These are phyloP conservation scores for Pogoniulus pusillus DNA, from an alignment of 2,797 vertebrate genomes.

Conservation along the genomic window DNA sequence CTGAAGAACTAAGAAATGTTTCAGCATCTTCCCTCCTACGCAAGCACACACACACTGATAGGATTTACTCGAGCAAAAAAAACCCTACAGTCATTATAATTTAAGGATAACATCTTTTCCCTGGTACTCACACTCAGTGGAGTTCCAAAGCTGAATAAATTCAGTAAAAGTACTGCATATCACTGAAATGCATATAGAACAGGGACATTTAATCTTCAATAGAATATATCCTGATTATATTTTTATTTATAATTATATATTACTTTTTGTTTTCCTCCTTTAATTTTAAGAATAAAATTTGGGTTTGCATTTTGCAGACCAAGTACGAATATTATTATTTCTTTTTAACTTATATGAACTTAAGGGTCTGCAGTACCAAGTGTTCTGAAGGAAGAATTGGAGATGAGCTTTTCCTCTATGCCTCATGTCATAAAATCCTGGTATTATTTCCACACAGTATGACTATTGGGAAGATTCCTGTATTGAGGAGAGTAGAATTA, in stretches of 20 bases:
- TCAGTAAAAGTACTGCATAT: neutral
- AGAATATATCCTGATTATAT: neutral
- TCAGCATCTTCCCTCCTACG: neutral
- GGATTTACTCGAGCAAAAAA: neutral
- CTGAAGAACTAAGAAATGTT: neutral
- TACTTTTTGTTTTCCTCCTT: neutral
- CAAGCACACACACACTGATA: accelerated
- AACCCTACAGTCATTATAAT: neutral
- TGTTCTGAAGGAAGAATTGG: neutral
- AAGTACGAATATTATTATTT: neutral
- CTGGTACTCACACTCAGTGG: neutral
- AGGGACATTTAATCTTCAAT: neutral
- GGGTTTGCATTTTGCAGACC: neutral
- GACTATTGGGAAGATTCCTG: neutral
- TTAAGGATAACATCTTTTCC: neutral
- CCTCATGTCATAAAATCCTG: neutral
- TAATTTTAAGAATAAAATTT: neutral
- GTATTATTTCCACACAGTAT: neutral
- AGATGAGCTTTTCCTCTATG: neutral
- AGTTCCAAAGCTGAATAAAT: neutral
- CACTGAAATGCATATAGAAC: neutral
- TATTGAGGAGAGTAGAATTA: neutral
- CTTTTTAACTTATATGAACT: neutral
- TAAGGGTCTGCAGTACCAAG: neutral
- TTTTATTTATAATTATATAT: neutral